These are phyloP conservation scores for Meliscaeva auricollis DNA, from an alignment of 2,888 invertebrate species.

Conservation along the genomic window DNA sequence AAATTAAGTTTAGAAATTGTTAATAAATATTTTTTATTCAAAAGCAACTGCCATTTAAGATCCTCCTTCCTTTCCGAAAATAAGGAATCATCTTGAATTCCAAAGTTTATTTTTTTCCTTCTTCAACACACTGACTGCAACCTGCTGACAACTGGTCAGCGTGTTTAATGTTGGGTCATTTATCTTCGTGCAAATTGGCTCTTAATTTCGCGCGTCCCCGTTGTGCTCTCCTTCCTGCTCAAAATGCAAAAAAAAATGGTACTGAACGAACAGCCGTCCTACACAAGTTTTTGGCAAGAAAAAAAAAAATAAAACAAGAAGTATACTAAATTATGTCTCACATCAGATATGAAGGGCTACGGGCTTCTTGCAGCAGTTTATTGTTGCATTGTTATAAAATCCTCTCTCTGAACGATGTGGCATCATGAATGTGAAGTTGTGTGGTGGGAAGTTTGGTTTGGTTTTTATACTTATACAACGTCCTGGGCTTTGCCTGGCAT, in stretches of 20 bases:
- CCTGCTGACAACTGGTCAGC: constrained; percentile 76
- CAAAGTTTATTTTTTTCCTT: constrained; percentile 1
- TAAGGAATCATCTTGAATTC: constrained; percentile 19
- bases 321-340: constrained; percentile 72
- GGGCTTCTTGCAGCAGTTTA: constrained; percentile 68
- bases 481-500: constrained; percentile 56
- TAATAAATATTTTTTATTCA: too few species aligned
- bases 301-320: constrained; percentile 16
- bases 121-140: constrained; percentile 34
- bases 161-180: constrained; percentile 74
- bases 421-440: constrained; percentile 45
- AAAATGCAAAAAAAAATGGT: constrained; percentile 42
- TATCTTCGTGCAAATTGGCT: constrained; percentile 76
- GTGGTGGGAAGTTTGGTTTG: constrained; percentile 74
- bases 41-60: constrained; percentile 61
- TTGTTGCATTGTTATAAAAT: constrained; percentile 65
- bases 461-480: constrained; percentile 45
- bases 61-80: background rate
- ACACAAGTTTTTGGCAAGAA: constrained; percentile 49
- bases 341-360: constrained; percentile 73
- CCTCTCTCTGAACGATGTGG: constrained; percentile 49
- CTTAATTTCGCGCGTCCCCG: constrained; percentile 73
- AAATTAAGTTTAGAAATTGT: too few species aligned
- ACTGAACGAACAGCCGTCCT: constrained; percentile 60
- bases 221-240: constrained; percentile 46